phyloP scores from a whole-genome alignment of 2,113 vertebrate genomes.

The Beaufortia kweichowensis region DNA sequence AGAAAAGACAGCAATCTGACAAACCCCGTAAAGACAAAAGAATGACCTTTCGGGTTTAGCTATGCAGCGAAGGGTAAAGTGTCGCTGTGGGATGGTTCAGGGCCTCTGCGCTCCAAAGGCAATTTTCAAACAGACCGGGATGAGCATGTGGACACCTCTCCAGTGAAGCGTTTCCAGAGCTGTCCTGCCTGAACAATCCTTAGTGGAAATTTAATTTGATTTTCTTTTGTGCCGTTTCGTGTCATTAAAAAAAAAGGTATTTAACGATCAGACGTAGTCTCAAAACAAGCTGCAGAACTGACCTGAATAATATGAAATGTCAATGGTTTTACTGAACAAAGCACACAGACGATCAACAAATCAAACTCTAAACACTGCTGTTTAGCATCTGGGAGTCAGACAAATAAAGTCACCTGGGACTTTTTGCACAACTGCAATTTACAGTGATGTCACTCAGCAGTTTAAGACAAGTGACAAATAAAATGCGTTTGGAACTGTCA shows the following conservation, averaged over 20 bases:
- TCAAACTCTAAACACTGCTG: neutral
- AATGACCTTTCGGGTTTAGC: constrained; percentile 50
- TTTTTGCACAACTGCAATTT: too few relatives aligned
- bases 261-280: neutral
- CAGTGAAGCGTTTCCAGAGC: constrained; percentile 29
- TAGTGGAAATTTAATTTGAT: constrained; percentile 31
- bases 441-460: too few relatives aligned
- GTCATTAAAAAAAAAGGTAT: constrained; percentile 12
- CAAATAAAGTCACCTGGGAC: too few relatives aligned
- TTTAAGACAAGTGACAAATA: too few relatives aligned
- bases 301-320: neutral
- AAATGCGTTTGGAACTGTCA: too few relatives aligned
- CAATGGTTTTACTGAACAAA: neutral
- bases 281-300: neutral
- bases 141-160: constrained; percentile 4
- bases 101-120: constrained; percentile 41
- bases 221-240: constrained; percentile 26
- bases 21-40: constrained; percentile 43
- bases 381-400: neutral
- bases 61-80: constrained; percentile 39
- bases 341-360: neutral
- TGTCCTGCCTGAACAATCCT: constrained; percentile 12
- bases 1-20: constrained; percentile 52
- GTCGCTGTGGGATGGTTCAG: constrained; percentile 27
- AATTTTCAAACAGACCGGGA: constrained; percentile 46